phyloP scores from a whole-genome alignment of 1,140 invertebrate species.

The Chironomus tepperi region DNA sequence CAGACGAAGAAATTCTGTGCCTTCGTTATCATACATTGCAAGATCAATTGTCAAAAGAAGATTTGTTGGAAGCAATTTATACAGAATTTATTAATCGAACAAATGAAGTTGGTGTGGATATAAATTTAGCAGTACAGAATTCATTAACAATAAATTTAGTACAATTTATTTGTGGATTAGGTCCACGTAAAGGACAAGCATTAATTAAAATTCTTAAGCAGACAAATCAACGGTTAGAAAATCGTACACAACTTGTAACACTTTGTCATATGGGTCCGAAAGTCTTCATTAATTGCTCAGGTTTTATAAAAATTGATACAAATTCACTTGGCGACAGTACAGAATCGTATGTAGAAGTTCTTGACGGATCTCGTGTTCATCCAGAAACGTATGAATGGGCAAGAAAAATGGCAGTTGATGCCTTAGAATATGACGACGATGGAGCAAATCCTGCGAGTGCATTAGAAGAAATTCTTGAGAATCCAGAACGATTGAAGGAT shows the following conservation, averaged over 20 bases:
- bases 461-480: slow-evolving; percentile 93
- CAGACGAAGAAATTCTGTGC: slow-evolving; percentile 92
- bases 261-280: slow-evolving; percentile 95
- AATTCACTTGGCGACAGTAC: slow-evolving; percentile 88
- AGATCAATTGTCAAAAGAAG: slow-evolving; percentile 77
- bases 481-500: slow-evolving; percentile 91
- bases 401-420: slow-evolving; percentile 98
- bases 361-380: slow-evolving; percentile 96
- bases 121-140: slow-evolving; percentile 85
- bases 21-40: slow-evolving; percentile 85
- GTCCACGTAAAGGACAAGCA: slow-evolving; percentile 87
- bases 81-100: slow-evolving; percentile 89
- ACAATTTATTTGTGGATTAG: slow-evolving; percentile 96
- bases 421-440: slow-evolving; percentile 95
- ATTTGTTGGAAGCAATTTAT: slow-evolving; percentile 74
- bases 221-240: slow-evolving; percentile 87
- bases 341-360: slow-evolving; percentile 88
- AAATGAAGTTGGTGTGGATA: slow-evolving; percentile 98
- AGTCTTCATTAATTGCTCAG: slow-evolving; percentile 98
- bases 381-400: slow-evolving; percentile 99
- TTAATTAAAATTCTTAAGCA: slow-evolving; percentile 87
- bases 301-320: slow-evolving; percentile 98
- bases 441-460: slow-evolving; percentile 93
- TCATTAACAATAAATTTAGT: slow-evolving; percentile 81
- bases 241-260: slow-evolving; percentile 90